Conservation (phyloP, 2,113 vertebrate genomes). For the Polypterus bichir region DNA sequence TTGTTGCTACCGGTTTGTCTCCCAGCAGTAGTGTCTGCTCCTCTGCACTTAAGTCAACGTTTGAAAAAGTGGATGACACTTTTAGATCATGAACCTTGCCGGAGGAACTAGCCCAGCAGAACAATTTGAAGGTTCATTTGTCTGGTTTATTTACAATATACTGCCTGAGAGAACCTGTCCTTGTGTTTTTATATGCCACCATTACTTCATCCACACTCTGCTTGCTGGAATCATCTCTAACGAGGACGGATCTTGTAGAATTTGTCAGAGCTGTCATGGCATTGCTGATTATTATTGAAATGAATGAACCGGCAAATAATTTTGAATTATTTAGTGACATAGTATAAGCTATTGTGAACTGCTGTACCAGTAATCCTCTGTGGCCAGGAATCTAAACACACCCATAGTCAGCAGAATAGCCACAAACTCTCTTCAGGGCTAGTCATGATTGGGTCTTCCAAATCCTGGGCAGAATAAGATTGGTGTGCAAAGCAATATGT, state of each 20-base stretch:
- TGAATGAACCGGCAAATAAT: constrained; percentile 9
- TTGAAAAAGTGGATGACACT: background rate
- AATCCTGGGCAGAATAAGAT: constrained; percentile 20
- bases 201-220: constrained; percentile 2
- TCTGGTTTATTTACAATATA: constrained; percentile 16
- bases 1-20: background rate
- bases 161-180: constrained; percentile 3
- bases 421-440: constrained; percentile 16
- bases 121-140: constrained; percentile 13
- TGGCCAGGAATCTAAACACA: constrained; percentile 15
- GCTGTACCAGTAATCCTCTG: constrained; percentile 16
- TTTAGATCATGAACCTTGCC: constrained; percentile 15
- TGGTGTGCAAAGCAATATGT: constrained; percentile 17
- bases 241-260: constrained; percentile 18
- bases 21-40: too few species aligned
- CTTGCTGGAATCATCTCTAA: constrained; percentile 18
- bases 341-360: constrained; percentile 16
- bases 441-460: constrained; percentile 18
- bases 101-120: constrained; percentile 13
- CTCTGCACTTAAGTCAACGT: too few species aligned
- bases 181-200: constrained; percentile 6
- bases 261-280: constrained; percentile 7
- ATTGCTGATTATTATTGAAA: constrained; percentile 18
- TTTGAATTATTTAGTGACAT: constrained; percentile 13
- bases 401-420: constrained; percentile 14